These are phyloP conservation scores for Campaea margaritaria DNA, from an alignment of 2,888 invertebrate species.

Conservation along the genomic window DNA sequence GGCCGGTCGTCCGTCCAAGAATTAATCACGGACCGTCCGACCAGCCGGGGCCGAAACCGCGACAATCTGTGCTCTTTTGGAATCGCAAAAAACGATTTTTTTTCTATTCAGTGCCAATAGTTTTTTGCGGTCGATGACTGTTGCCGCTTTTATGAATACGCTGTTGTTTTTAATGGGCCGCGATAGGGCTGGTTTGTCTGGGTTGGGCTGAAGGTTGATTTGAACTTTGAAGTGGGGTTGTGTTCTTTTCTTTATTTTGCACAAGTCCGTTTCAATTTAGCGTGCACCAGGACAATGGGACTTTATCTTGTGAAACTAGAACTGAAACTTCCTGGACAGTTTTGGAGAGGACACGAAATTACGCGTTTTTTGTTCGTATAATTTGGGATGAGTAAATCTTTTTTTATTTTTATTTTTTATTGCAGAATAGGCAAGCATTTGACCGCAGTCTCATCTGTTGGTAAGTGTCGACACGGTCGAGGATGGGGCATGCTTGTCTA, in stretches of 20 bases:
- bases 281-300: neutral
- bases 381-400: too few species aligned
- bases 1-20: conserved; percentile 70
- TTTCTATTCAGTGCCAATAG: conserved; percentile 77
- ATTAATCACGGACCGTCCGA: conserved; percentile 74
- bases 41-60: conserved; percentile 62
- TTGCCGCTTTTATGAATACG: conserved; percentile 65
- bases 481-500: too few species aligned
- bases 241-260: neutral
- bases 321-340: too few species aligned
- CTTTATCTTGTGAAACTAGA: too few species aligned
- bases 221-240: conserved; percentile 1
- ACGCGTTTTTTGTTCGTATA: too few species aligned
- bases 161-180: conserved; percentile 57
- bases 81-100: conserved; percentile 60
- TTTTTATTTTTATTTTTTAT: too few species aligned
- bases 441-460: too few species aligned
- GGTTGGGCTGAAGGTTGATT: conserved; percentile 4
- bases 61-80: conserved; percentile 80
- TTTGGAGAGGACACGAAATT: too few species aligned
- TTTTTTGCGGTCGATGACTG: conserved; percentile 80
- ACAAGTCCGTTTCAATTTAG: neutral
- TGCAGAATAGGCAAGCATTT: too few species aligned
- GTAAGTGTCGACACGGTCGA: too few species aligned
- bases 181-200: conserved; percentile 34